phyloP scores from a whole-genome alignment of 2,113 vertebrate genomes.

The Tenebrosternarchus preto region DNA sequence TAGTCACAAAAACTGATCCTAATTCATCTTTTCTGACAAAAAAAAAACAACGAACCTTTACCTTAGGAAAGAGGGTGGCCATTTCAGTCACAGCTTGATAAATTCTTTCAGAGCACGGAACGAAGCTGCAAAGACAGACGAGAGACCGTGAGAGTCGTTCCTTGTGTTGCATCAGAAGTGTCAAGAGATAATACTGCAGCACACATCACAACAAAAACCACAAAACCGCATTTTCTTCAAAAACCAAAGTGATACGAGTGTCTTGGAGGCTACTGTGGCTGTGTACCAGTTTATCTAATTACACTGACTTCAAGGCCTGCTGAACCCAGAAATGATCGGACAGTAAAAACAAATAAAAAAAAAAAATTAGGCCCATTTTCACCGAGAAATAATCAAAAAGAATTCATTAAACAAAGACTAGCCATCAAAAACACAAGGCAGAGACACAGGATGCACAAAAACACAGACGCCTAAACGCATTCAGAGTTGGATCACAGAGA shows the following conservation, averaged over 20 bases:
- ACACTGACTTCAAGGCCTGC: background rate
- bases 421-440: too few species aligned
- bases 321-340: background rate
- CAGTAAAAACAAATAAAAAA: background rate
- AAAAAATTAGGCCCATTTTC: too few species aligned
- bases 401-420: too few species aligned
- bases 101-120: constrained; percentile 96
- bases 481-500: background rate
- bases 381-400: too few species aligned
- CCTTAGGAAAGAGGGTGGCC: constrained; percentile 96
- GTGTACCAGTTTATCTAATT: too few species aligned
- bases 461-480: too few species aligned
- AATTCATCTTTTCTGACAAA: background rate
- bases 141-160: background rate
- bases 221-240: background rate
- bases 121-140: constrained; percentile 77
- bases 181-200: background rate
- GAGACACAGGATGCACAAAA: too few species aligned
- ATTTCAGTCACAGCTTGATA: constrained; percentile 94
- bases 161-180: too few species aligned
- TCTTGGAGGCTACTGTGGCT: too few species aligned
- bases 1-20: background rate
- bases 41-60: constrained; percentile 57
- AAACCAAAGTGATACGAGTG: background rate
- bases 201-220: background rate